phyloP scores from a whole-genome alignment of 2,113 vertebrate genomes.

The Podarcis raffonei region DNA sequence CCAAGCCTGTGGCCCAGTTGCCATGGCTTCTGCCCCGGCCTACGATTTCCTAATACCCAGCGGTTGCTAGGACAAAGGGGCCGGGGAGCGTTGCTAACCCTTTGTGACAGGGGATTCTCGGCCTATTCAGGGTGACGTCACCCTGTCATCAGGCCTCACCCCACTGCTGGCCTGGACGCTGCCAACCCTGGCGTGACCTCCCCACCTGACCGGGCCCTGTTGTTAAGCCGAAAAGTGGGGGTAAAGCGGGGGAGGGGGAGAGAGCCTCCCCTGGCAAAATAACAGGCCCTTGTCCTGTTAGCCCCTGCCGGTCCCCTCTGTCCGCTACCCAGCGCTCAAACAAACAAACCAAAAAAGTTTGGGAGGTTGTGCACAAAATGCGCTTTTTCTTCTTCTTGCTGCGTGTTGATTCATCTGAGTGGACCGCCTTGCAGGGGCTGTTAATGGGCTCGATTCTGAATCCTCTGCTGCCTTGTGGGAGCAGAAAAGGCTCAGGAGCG shows the following conservation, averaged over 20 bases:
- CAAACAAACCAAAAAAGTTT: neutral
- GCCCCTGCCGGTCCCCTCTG: neutral
- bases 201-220: conserved; percentile 18
- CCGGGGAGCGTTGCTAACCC: conserved; percentile 16
- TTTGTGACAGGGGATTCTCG: conserved; percentile 33
- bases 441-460: too few species aligned
- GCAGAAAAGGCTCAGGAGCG: neutral
- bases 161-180: neutral
- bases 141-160: neutral
- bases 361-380: too few species aligned
- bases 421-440: neutral
- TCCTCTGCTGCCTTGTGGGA: neutral
- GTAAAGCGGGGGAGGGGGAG: neutral
- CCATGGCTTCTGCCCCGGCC: neutral
- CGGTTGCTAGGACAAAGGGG: neutral
- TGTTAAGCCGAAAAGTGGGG: neutral
- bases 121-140: conserved; percentile 31
- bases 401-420: neutral
- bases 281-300: neutral
- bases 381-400: neutral
- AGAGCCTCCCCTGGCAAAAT: too few species aligned
- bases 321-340: too few species aligned
- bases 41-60: neutral
- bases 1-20: neutral
- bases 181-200: conserved; percentile 8